Evolutionary conservation across 2,797 vertebrate genomes (phyloP).

Genomic region (Gobio occitaniae): DNA sequence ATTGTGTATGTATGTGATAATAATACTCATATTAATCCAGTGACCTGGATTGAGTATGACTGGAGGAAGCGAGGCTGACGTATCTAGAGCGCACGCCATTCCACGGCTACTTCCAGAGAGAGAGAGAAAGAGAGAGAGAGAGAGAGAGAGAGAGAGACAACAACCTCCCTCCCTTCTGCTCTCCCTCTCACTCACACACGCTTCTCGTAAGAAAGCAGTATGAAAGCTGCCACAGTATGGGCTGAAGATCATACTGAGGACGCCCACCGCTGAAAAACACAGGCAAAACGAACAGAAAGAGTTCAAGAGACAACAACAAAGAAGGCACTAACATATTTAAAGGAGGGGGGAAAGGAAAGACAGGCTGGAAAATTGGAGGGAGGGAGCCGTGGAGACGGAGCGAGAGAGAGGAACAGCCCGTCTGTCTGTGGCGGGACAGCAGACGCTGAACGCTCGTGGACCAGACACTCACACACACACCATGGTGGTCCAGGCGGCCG

Average conservation of each 20-base stretch:
- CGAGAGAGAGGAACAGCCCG: slow-evolving; percentile 44
- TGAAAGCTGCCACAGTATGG: slow-evolving; percentile 56
- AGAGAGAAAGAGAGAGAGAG: slow-evolving; percentile 46
- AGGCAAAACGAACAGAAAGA: slow-evolving; percentile 26
- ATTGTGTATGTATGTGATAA: slow-evolving; percentile 44
- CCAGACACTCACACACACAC: slow-evolving; percentile 47
- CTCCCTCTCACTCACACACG: slow-evolving; percentile 43
- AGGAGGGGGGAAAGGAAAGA: slow-evolving; percentile 12
- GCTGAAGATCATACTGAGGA: slow-evolving; percentile 44
- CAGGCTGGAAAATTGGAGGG: slow-evolving; percentile 36
- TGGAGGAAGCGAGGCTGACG: slow-evolving; percentile 64
- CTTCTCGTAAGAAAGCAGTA: slow-evolving; percentile 53
- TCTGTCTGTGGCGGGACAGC: slow-evolving; percentile 60
- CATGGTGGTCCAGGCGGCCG: slow-evolving; percentile 93
- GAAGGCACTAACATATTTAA: not conserved
- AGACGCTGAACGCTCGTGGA: slow-evolving; percentile 50
- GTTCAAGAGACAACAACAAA: slow-evolving; percentile 15
- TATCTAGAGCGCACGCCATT: slow-evolving; percentile 61
- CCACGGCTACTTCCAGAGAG: slow-evolving; percentile 47
- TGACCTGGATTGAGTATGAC: slow-evolving; percentile 69
- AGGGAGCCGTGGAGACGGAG: slow-evolving; percentile 56
- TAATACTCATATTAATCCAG: slow-evolving; percentile 64
- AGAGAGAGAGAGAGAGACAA: slow-evolving; percentile 52
- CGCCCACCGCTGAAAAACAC: slow-evolving; percentile 18
- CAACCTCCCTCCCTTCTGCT: slow-evolving; percentile 61